These are phyloP conservation scores for Aethes cnicana DNA, from an alignment of 2,888 invertebrate species.

Conservation along the genomic window DNA sequence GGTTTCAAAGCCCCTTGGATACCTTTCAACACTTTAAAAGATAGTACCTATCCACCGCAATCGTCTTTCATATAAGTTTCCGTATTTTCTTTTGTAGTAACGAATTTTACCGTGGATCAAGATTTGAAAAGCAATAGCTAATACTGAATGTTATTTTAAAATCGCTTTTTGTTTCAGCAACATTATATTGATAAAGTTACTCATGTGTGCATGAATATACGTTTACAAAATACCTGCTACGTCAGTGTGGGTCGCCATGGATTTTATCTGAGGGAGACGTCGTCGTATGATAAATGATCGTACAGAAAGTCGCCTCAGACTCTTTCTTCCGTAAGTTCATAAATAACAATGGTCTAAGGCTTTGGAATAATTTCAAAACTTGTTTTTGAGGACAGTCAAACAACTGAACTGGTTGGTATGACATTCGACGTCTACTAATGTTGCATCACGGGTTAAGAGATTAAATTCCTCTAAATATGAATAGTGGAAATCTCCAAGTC, in stretches of 20 bases:
- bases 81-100: no score
- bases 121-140: no score
- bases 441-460: constrained; percentile 38
- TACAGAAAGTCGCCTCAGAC: constrained; percentile 60
- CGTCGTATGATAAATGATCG: constrained; percentile 74
- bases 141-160: no score
- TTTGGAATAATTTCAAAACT: constrained; percentile 57
- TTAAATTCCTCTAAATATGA: constrained; percentile 31
- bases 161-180: no score
- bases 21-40: constrained; percentile 12
- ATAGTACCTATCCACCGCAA: no score
- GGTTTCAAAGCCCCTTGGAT: constrained; percentile 37
- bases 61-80: no score
- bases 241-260: constrained; percentile 48
- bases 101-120: no score
- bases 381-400: constrained; percentile 38
- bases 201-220: constrained; percentile 43
- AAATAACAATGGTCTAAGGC: constrained; percentile 62
- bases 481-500: background rate
- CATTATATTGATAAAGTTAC: no score
- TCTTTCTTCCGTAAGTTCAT: constrained; percentile 57
- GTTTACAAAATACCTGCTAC: constrained; percentile 39
- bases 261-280: constrained; percentile 64
- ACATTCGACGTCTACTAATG: constrained; percentile 36
- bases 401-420: constrained; percentile 12